Base-by-base conservation (phyloP, 2,113 vertebrate genomes). In the Mola mola region DNA sequence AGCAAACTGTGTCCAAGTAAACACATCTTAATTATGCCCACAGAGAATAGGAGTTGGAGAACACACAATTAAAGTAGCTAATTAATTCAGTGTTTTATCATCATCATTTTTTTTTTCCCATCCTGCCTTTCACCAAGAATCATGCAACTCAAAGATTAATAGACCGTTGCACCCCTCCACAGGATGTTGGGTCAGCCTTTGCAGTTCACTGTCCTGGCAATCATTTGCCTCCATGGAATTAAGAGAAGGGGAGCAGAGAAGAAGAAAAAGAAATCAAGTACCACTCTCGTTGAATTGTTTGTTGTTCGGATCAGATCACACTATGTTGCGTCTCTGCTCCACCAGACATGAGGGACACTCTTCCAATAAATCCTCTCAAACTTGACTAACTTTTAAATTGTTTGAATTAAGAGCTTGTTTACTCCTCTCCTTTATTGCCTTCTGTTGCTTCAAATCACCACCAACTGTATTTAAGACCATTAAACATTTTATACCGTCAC, bases 1-100 rank as follows among this genome's bases (percentile, higher is more conserved):
- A 84, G 60, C 67, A 89, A 87, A 85, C 75, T 79, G 86, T 90
- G 81, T 86, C 79, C 77, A 88, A 89, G 90, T 90, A 89, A 91
- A 89, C 84, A 87, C 80, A 64, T 88, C 67, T 78, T 91, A 91
- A 91, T 91, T 86, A 87, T 63, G 69, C 84, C 87, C 82, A 34
- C 52, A 63, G 90, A 83, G 85, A 87, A 83, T 83, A 85, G 24
- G 66, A 81, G 67, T 87, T 74, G 81, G 81, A 86, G 77, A 86
- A 84, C 78, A 85, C 79, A 84, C 81, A 79, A 84, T 90, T 87
- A 85, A 82, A 87, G 67, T 72, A 67, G 55, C 47, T 87, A 88
- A 88, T 90, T 86, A 88, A 89, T 87, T 87, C 85, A 73, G 63
- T 59, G 55, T 74, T 88, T 84, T 81, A 85, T 81, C 75, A 66